These are phyloP conservation scores for Diabrotica balteata DNA, from an alignment of 2,888 invertebrate genomes.

Conservation along the genomic window DNA sequence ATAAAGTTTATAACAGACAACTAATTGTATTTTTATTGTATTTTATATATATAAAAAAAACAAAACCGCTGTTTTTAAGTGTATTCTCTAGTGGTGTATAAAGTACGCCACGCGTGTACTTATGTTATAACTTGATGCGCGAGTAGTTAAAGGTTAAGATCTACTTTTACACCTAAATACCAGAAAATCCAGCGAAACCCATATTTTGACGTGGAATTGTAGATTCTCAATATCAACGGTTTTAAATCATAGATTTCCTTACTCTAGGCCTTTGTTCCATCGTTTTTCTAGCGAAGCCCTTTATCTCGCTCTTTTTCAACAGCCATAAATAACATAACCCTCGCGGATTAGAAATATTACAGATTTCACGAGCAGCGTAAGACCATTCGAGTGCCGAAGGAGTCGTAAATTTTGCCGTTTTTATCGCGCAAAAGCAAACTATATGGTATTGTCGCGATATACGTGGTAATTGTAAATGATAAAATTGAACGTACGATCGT, in stretches of 20 bases:
- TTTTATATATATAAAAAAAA: too few species aligned
- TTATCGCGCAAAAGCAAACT: background rate
- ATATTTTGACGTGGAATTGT: slow-evolving; percentile 21
- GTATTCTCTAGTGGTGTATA: too few species aligned
- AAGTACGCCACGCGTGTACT: too few species aligned
- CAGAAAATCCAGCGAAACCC: too few species aligned
- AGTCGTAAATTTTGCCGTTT: slow-evolving; percentile 22
- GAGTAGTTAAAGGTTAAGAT: too few species aligned
- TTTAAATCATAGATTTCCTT: slow-evolving; percentile 41
- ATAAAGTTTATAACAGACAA: too few species aligned
- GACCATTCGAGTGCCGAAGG: slow-evolving; percentile 27
- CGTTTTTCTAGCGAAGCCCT: slow-evolving; percentile 32
- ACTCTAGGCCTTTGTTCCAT: slow-evolving; percentile 30
- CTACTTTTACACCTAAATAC: too few species aligned
- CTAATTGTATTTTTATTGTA: too few species aligned
- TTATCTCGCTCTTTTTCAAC: slow-evolving; percentile 28
- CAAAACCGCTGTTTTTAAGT: too few species aligned
- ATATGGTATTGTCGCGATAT: background rate
- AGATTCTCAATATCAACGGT: slow-evolving; percentile 41
- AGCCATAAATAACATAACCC: slow-evolving; percentile 37
- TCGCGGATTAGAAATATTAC: slow-evolving; percentile 38
- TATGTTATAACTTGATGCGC: too few species aligned
- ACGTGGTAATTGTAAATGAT: too few species aligned
- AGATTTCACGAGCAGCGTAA: slow-evolving; percentile 31
- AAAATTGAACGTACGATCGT: too few species aligned